These are phyloP conservation scores for Beroe ovata DNA, from an alignment of 37 sponge, comb jelly and placozoan species.

Conservation along the genomic window DNA sequence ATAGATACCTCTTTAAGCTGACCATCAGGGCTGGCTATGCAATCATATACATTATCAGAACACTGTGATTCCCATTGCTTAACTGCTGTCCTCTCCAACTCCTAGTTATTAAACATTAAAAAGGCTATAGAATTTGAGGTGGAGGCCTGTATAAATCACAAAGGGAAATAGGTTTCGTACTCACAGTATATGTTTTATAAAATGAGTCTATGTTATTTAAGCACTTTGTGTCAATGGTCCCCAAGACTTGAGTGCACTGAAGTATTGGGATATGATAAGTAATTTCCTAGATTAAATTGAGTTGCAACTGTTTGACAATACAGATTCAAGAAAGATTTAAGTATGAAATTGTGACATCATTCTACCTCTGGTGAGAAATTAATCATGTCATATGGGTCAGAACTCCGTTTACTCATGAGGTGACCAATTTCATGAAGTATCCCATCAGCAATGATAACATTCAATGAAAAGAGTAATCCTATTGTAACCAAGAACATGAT, in stretches of 20 bases:
- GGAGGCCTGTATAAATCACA: neutral
- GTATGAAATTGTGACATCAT: neutral
- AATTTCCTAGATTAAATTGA: neutral
- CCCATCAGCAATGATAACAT: neutral
- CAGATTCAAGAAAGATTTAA: neutral
- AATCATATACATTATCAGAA: constrained; percentile 12
- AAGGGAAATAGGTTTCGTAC: neutral
- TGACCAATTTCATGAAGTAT: neutral
- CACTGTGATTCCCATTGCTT: constrained; percentile 6
- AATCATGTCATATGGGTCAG: neutral
- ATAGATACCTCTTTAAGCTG: neutral
- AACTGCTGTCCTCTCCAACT: constrained; percentile 5
- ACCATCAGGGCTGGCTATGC: constrained; percentile 33
- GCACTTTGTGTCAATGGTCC: neutral
- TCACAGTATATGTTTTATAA: neutral
- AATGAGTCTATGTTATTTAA: constrained; percentile 12
- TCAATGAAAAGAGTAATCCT: neutral
- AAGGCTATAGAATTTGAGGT: neutral
- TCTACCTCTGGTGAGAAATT: neutral
- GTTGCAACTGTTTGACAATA: no score
- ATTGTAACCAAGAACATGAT: neutral
- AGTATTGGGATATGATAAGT: neutral
- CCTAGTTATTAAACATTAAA: neutral
- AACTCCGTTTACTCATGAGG: neutral
- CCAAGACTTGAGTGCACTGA: neutral